phyloP scores from a whole-genome alignment of 2,797 vertebrate genomes.

The Xenentodon cancila region DNA sequence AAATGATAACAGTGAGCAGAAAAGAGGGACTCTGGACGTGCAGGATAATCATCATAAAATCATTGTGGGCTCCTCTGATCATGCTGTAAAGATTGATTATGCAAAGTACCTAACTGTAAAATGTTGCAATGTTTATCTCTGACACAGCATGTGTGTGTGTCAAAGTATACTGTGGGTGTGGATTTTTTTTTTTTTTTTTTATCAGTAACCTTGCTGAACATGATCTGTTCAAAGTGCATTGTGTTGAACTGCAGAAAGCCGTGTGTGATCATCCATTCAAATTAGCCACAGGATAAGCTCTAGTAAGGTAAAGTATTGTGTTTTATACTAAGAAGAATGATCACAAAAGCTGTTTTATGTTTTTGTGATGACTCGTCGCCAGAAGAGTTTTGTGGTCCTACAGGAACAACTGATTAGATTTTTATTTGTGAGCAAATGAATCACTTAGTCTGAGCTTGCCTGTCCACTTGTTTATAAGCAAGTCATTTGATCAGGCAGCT shows the following conservation, averaged over 20 bases:
- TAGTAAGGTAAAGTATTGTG: slow-evolving; percentile 60
- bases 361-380: slow-evolving; percentile 3
- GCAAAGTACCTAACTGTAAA: slow-evolving; percentile 16
- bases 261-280: slow-evolving; percentile 39
- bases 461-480: slow-evolving; percentile 30
- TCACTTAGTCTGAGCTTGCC: slow-evolving; percentile 18
- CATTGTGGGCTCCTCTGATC: neutral
- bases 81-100: slow-evolving; percentile 4
- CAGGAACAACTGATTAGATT: neutral
- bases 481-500: slow-evolving; percentile 47
- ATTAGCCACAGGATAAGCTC: slow-evolving; percentile 28
- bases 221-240: slow-evolving; percentile 80
- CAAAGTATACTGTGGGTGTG: slow-evolving; percentile 68
- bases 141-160: slow-evolving; percentile 33
- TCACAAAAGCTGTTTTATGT: slow-evolving; percentile 9
- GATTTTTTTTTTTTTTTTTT: slow-evolving; percentile 59
- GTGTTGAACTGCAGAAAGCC: slow-evolving; percentile 21
- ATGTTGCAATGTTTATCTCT: slow-evolving; percentile 38
- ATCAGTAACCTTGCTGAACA: slow-evolving; percentile 61
- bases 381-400: neutral
- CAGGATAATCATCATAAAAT: neutral
- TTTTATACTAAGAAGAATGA: slow-evolving; percentile 11
- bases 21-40: too few relatives aligned
- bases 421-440: slow-evolving; percentile 30
- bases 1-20: too few relatives aligned